Conservation (phyloP, 2,113 vertebrate species). For the Coptodon rendalli region DNA sequence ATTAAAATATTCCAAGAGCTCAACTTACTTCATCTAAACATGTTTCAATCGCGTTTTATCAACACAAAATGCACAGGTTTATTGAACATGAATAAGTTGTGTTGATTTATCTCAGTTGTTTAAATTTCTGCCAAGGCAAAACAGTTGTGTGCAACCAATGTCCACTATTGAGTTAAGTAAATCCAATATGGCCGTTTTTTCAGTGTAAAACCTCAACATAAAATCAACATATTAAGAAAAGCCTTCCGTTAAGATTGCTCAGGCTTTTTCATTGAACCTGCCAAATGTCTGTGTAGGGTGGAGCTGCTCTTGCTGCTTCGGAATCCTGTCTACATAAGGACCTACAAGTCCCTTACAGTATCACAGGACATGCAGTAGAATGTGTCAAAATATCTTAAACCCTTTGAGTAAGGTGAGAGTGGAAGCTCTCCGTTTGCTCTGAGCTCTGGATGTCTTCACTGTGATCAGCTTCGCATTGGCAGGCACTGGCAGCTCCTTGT, state of each 20-base stretch:
- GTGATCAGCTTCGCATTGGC: background rate
- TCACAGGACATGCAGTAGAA: background rate
- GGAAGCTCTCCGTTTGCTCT: background rate
- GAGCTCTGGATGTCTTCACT: background rate
- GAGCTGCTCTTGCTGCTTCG: background rate
- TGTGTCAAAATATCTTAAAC: background rate
- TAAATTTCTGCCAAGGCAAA: background rate
- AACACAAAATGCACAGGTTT: accelerated
- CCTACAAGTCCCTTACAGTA: accelerated
- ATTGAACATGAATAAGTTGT: accelerated
- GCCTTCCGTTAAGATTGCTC: background rate
- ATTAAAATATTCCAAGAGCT: background rate
- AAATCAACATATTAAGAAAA: background rate
- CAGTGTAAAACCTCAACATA: background rate
- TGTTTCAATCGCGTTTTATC: accelerated
- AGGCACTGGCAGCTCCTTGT: background rate
- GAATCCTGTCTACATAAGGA: background rate
- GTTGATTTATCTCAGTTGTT: background rate
- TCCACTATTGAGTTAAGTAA: background rate
- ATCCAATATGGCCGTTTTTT: background rate
- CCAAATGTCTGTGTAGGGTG: background rate
- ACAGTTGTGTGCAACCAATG: background rate
- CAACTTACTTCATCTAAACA: accelerated
- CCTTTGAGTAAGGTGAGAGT: slow-evolving; percentile 6
- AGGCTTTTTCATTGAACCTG: background rate